Conservation (phyloP, 2,888 invertebrate species). For the Drosophila stalkeri region DNA sequence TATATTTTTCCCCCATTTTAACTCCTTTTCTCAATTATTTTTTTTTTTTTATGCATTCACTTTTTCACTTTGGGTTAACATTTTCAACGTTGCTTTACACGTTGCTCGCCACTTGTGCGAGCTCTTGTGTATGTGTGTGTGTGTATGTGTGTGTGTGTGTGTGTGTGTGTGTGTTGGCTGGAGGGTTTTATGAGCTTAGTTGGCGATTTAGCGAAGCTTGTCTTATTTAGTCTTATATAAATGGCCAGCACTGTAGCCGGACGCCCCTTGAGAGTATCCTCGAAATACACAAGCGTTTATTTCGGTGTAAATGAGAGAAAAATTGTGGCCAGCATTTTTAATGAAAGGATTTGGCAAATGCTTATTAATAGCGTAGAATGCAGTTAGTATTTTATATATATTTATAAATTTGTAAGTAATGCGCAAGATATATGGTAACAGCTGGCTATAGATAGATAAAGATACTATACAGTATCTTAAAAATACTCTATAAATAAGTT, state of each 20-base stretch:
- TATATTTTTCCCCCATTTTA: constrained; percentile 12
- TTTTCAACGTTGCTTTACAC: constrained; percentile 72
- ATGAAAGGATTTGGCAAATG: constrained; percentile 13
- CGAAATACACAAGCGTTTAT: constrained; percentile 18
- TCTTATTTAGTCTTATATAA: constrained; percentile 80
- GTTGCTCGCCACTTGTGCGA: constrained; percentile 66
- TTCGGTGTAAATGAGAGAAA: constrained; percentile 35
- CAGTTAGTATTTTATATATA: background rate
- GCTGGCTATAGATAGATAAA: background rate
- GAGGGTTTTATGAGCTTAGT: constrained; percentile 77
- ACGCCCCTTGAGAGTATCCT: constrained; percentile 13
- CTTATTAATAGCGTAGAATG: constrained; percentile 37
- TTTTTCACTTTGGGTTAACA: constrained; percentile 56
- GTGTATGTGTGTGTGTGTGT: background rate
- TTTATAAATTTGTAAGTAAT: background rate
- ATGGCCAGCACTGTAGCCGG: constrained; percentile 55
- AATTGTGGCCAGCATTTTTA: constrained; percentile 13
- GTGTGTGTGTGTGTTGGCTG: no score
- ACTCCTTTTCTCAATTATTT: constrained; percentile 21
- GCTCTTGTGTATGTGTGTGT: background rate
- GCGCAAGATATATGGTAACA: background rate
- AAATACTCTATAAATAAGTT: background rate
- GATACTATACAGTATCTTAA: background rate
- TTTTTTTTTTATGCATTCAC: constrained; percentile 34
- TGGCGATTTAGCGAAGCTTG: constrained; percentile 79